Base-by-base conservation (phyloP, 92 coral and sea anemone genomes). In the Porites evermanni region DNA sequence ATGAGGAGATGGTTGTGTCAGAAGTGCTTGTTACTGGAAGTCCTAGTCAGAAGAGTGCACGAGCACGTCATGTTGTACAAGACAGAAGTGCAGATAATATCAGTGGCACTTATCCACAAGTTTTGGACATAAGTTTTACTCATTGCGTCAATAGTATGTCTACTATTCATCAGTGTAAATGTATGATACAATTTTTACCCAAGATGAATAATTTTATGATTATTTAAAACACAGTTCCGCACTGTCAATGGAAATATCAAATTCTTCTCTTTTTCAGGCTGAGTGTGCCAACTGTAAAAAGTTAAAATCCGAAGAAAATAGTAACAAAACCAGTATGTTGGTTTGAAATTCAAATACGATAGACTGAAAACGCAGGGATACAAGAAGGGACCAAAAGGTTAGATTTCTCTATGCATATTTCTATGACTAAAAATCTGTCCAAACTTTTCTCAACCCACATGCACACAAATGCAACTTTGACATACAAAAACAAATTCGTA, bases 281-380 rank as follows among this genome's bases (percentile, higher is more conserved):
- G 71, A 67, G 72, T 67, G 72, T 67, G 29, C 72, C 72, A 67
- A 19, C 50, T 67, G 72, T 19, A 23, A 12, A 67, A 67, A 19
- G 20, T 67, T 18, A 12, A 6, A 67, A 19, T 19, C 20, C 26
- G 18, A 19, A 12, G 72, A 19, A 21, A 19, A 13, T 9, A 67
- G 7, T 67, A 6, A 21, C 72, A 38, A 19, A 67, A 67, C 72
- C 72, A 19, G 72, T 67, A 67, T 13, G 38, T 19, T 67, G 72
- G 72, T 21, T 67, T 24, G 12, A 67, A 67, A 67, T 67, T 19
- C 7, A 67, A 67, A 19, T 67, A 67, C 12, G 38, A 67, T 29
- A 67, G 72, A 19, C 72, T 67, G 38, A 67, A 19, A 19, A 67
- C 32, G 72, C 72, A 67, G 29, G 72, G 26, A 12, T 67, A 67